Evolutionary conservation across 2,888 invertebrate species (phyloP), one percentile per base, ranked within the genome.

Genomic region (Dryocosmus kuriphilus): DNA sequence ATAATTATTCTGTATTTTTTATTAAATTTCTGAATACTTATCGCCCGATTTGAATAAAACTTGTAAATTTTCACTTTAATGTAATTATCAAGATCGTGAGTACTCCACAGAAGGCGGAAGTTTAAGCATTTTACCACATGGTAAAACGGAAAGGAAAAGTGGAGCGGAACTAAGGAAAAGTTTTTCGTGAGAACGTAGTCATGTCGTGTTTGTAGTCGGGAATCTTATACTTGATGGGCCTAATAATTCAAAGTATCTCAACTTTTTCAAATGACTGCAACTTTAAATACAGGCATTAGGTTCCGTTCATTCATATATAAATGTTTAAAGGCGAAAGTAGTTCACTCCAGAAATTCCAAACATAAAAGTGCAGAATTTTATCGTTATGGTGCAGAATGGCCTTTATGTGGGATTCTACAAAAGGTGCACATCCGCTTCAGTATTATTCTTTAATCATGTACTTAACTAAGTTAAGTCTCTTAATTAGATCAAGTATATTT

Each of bases 111-210:
- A 22, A 38, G 65, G 38, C 22, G 65, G 24, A 22, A 38, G 35
- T 65, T 65, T 65, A 11, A 16, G 22, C 24, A 65, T 65, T 63
- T 65, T 41, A 65, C 14, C 35, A 65, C 65, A 24, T 65, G 65
- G 38, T 65, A 65, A 65, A 65, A 65, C 24, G 24, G 24, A 65
- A 65, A 65, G 24, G 65, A 65, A 65, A 65, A 65, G 65, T 65
- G 24, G 65, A 65, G 38, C 65, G 65, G 38, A 65, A 65, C 65
- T 65, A n/a, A 38, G 65, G 38, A 65, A 65, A 65, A 65, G 35
- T 65, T 65, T 38, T 24, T 35, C 65, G 41, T 65, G 65, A 41
- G 65, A 65, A 65, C 38, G 24, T 22, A 24, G 38, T 65, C 11
- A 65, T 19, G 30, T 11, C 22, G 35, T 63, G 24, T 41, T 38